phyloP scores from a whole-genome alignment of 2,113 vertebrate genomes.

The Lethenteron camtschaticum region DNA sequence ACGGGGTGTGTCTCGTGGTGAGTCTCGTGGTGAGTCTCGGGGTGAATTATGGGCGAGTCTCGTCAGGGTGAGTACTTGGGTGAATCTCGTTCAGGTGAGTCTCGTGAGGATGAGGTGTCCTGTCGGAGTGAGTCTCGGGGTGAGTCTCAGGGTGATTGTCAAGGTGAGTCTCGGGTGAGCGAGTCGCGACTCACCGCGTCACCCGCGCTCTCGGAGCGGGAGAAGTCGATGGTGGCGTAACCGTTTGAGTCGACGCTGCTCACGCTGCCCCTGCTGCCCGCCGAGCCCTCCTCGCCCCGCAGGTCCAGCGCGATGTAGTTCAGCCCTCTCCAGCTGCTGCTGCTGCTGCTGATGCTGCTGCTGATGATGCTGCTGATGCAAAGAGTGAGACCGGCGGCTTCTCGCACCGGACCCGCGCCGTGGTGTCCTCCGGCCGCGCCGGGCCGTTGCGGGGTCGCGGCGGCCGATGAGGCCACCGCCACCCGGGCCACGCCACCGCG shows the following conservation, averaged over 20 bases:
- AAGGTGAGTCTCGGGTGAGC: no score
- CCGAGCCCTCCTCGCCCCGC: not conserved
- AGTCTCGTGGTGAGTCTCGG: no score
- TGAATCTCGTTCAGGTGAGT: no score
- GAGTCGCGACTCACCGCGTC: no score
- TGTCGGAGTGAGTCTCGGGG: no score
- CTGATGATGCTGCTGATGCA: not conserved
- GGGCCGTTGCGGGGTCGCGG: not conserved
- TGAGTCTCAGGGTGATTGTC: no score
- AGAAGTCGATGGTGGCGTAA: not conserved
- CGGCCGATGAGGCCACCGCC: no score
- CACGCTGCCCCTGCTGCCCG: not conserved
- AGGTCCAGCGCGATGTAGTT: conserved; percentile 4
- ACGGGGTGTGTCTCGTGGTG: no score
- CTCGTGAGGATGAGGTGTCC: no score
- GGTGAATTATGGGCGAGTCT: no score
- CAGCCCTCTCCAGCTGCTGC: conserved; percentile 1
- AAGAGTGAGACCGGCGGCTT: not conserved
- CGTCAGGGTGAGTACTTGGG: no score
- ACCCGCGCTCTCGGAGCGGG: not conserved
- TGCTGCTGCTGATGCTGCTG: not conserved
- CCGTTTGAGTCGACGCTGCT: conserved; percentile 2
- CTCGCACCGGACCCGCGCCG: not conserved
- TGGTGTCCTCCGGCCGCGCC: conserved; percentile 3
- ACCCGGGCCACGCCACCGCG: no score